Conservation (phyloP, 2,888 invertebrate genomes). For the Heteromyza rotundicornis region DNA sequence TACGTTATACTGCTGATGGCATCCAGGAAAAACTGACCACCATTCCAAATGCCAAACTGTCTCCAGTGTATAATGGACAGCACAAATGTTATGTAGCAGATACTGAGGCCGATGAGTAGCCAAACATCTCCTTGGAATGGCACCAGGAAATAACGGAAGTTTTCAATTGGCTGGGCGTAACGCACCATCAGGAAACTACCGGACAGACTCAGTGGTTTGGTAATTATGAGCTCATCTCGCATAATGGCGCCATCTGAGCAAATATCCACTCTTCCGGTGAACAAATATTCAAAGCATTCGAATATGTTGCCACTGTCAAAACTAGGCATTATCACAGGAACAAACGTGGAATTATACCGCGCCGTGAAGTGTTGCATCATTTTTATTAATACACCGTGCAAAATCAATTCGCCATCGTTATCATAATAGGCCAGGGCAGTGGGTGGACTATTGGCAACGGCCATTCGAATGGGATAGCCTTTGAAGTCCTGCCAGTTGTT, state of each 20-base stretch:
- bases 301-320: background rate
- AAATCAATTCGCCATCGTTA: background rate
- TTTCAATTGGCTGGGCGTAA: constrained; percentile 33
- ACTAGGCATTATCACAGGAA: background rate
- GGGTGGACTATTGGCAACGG: constrained; percentile 22
- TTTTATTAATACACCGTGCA: constrained; percentile 20
- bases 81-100: constrained; percentile 6
- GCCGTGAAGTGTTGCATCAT: constrained; percentile 17
- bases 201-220: background rate
- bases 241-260: constrained; percentile 21
- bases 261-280: constrained; percentile 9
- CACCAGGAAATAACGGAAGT: constrained; percentile 34
- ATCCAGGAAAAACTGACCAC: constrained; percentile 10
- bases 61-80: constrained; percentile 10
- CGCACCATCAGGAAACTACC: constrained; percentile 8
- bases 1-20: constrained; percentile 10
- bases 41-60: constrained; percentile 7
- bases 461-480: constrained; percentile 19
- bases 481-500: constrained; percentile 10
- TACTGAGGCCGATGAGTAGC: constrained; percentile 6
- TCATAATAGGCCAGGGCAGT: constrained; percentile 14
- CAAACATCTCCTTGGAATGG: constrained; percentile 29
- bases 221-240: background rate
- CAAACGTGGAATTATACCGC: constrained; percentile 20
- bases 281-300: constrained; percentile 17